A percentile compares a stretch with the other conserved stretches of the same genome.
Conservation (phyloP, 2,113 vertebrate species). For the Neotoma lepida region DNA sequence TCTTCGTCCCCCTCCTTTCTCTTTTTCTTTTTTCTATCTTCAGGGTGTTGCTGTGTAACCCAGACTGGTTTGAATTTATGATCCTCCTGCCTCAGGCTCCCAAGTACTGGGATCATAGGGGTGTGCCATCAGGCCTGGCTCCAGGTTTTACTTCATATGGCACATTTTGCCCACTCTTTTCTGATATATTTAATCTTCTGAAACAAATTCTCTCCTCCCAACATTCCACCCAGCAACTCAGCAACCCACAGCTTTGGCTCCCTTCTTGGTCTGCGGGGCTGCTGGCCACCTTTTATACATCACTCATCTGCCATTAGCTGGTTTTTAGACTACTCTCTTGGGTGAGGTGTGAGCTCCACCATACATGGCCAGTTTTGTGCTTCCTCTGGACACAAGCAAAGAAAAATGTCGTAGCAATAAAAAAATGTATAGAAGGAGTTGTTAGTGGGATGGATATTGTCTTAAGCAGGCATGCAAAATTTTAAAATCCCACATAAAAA, state of each 20-base stretch:
- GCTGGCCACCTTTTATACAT: background rate
- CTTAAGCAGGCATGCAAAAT: constrained; percentile 18
- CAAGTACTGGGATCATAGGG: background rate
- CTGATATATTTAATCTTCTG: background rate
- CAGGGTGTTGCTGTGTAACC: background rate
- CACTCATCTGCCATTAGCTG: background rate
- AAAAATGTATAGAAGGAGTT: constrained; percentile 51
- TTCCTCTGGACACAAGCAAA: background rate
- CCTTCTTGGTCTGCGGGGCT: constrained; percentile 12
- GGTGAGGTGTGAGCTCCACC: background rate
- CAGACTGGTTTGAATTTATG: background rate
- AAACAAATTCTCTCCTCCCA: background rate
- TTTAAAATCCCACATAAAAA: background rate
- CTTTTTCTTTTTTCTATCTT: background rate
- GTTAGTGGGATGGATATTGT: constrained; percentile 31
- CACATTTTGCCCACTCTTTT: background rate
- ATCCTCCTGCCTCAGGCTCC: background rate
- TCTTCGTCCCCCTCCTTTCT: background rate
- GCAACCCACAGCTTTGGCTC: background rate
- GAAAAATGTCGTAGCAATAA: constrained; percentile 12
- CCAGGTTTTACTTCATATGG: background rate
- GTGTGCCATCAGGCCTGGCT: background rate
- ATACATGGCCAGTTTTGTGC: background rate
- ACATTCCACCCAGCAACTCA: background rate
- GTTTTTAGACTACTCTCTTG: background rate